Conservation (phyloP, 2,113 vertebrate species). For the Baryphthengus martii region DNA sequence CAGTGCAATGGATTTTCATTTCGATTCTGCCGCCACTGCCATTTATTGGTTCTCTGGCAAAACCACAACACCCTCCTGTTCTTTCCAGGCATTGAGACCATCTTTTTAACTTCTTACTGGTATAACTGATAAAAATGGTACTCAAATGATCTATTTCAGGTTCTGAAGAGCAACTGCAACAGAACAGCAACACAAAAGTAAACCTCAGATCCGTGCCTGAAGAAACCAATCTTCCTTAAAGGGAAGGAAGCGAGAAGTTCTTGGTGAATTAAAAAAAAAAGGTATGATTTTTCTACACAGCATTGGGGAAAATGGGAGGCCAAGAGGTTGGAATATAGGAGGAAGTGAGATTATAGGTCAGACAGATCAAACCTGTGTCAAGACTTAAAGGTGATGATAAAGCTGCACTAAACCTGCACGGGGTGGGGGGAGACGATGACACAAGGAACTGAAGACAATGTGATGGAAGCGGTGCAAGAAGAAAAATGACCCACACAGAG, state of each 20-base stretch:
- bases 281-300: background rate
- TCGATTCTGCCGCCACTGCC: background rate
- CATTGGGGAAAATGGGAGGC: background rate
- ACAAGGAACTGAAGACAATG: background rate
- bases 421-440: background rate
- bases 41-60: background rate
- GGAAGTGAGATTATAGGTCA: slow-evolving; percentile 48
- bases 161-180: background rate
- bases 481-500: background rate
- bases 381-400: background rate
- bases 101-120: background rate
- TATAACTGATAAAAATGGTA: background rate
- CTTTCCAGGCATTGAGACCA: background rate
- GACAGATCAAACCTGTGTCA: background rate
- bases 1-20: background rate
- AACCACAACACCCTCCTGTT: background rate
- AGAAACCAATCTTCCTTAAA: background rate
- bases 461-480: background rate
- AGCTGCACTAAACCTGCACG: background rate
- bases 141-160: background rate
- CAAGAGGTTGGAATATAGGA: background rate
- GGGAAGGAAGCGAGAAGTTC: slow-evolving; percentile 3
- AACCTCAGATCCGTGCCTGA: background rate
- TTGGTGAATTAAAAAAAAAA: background rate
- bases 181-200: background rate